Evolutionary conservation across 2,888 invertebrate species (phyloP), one percentile per base, ranked within the genome.

Genomic region (Tuta absoluta): DNA sequence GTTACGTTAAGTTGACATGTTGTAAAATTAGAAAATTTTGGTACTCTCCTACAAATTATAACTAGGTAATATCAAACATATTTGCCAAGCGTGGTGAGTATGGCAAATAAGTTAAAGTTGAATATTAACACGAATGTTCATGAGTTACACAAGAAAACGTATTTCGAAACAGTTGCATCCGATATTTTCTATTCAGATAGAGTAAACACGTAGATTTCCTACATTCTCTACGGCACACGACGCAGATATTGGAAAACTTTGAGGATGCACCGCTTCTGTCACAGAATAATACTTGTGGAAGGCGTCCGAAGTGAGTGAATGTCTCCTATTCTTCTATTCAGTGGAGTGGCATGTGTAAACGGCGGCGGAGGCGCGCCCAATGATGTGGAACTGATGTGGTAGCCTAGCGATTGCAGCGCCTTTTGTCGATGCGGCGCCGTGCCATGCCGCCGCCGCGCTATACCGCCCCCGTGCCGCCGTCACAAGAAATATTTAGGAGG

Each of bases 321-420:
- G 23, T 23, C 51, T 1, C 51, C 14, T 23, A 14, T 53, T 24
- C 23, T 53, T 37, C 60, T 60, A 60, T 71, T 74, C 68, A 71
- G 67, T 75, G 70, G 75, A 82, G 79, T 78, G 81, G 81, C 80
- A 75, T 78, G 83, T 84, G 84, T 80, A 76, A 80, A 81, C 82
- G 80, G 71, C 75, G 66, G 72, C 71, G 67, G 68, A 69, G 58
- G 71, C 67, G 70, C 69, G 77, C 69, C 79, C 81, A 86, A 86
- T 86, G 86, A 86, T 69, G 82, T 74, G 82, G 82, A 82, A 85
- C 82, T 81, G 79, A 84, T 80, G 83, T 74, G 79, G 78, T 73
- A 78, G 80, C 78, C 81, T 85, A 83, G 83, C 84, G 85, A 85
- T 85, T 82, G 77, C 80, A 77, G 75, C 76, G 76, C 76, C 77